Base-by-base conservation (phyloP, 2,113 vertebrate genomes). In the Potamarius usumacintae region DNA sequence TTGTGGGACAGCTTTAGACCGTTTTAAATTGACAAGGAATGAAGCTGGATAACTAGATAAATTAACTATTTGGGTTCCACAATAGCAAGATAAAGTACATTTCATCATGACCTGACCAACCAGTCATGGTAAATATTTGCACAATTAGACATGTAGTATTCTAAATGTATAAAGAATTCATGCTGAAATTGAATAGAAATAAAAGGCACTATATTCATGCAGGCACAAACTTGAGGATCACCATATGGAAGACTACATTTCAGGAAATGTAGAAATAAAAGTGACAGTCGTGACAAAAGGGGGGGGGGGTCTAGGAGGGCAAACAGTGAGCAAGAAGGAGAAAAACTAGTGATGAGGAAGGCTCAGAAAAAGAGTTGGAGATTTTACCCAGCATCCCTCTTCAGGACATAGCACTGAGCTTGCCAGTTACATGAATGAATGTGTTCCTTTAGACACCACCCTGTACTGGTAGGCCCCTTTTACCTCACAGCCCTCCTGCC, bases 361-460 rank as follows among this genome's bases (percentile, higher is more conserved):
- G 82, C 57, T 76, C 27, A 58, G 77, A 88, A 69, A 53, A 65
- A 86, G 7, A 53, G 52, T 82, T 34, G 60, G 42, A 79, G 60
- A 84, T 90, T 90, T 90, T 91, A 89, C 91, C 92, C 93, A 94
- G 92, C 91, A 93, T 93, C 88, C 93, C 86, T 88, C 84, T 90
- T 63, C 20, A 52, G 92, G 94, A 95, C 93, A 88, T 94, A 93
- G 93, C 91, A 88, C 65, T 89, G 85, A 92, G 93, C 88, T 90
- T 95, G 93, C 93, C 92, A 85, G 89, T 92, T 92, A 94, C 92
- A 93, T 92, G 92, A 93, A 90, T 86, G 88, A 89, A 91, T 89
- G 87, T 34, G 85, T 83, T 84, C 50, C 34, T 78, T 89, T 84
- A 27, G 53, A 81, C 1, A 9, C 76, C 74, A 86, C n/a, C n/a